Conservation (phyloP, 2,888 invertebrate species). For the Drosophila cognata region DNA sequence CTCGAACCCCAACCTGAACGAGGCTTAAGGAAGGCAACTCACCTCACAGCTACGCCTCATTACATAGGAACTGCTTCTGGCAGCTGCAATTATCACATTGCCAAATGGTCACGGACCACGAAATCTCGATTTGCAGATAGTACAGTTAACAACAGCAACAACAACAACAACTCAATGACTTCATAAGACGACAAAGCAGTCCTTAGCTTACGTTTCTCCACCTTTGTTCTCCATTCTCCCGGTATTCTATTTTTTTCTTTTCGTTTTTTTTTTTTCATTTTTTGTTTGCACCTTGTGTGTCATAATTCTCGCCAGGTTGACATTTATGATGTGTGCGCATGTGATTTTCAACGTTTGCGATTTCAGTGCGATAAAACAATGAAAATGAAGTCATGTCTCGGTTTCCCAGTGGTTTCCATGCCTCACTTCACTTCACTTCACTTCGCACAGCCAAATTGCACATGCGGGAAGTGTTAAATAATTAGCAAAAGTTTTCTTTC, state of each 20-base stretch:
- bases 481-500: conserved; percentile 37
- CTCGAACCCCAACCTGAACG: conserved; percentile 8
- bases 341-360: conserved; percentile 68
- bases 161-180: conserved; percentile 51
- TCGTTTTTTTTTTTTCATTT: neutral
- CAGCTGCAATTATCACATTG: conserved; percentile 81
- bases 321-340: conserved; percentile 82
- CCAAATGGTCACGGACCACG: conserved; percentile 83
- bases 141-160: conserved; percentile 2
- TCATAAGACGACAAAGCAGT: conserved; percentile 49
- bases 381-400: conserved; percentile 66
- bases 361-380: conserved; percentile 68
- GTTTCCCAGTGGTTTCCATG: conserved; percentile 30
- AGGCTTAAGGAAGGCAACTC: conserved; percentile 29
- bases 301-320: conserved; percentile 80
- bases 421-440: conserved; percentile 16
- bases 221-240: neutral
- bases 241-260: neutral
- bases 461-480: conserved; percentile 56
- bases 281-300: conserved; percentile 49
- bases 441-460: conserved; percentile 42
- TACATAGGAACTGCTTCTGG: conserved; percentile 55
- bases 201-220: conserved; percentile 10
- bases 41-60: conserved; percentile 61
- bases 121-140: conserved; percentile 78